Evolutionary conservation across 2,797 vertebrate species (phyloP).

Genomic region (Phrynocephalus forsythii): DNA sequence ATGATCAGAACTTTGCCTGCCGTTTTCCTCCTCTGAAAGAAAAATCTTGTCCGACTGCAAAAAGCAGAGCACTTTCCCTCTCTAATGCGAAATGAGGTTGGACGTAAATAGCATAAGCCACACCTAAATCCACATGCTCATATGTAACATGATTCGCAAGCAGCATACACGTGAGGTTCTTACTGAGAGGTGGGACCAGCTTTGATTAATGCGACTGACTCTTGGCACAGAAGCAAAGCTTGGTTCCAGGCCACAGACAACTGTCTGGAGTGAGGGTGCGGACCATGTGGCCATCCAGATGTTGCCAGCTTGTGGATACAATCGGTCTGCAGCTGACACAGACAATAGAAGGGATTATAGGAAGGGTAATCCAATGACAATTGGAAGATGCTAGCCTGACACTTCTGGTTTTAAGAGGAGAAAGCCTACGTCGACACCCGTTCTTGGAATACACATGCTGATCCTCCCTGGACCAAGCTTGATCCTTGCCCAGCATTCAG

Average conservation of each 20-base stretch:
- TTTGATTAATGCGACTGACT: background rate
- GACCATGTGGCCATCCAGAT: background rate
- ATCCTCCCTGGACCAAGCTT: background rate
- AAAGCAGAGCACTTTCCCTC: background rate
- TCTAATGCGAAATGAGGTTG: background rate
- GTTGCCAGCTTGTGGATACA: background rate
- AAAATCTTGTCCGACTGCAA: background rate
- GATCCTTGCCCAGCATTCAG: background rate
- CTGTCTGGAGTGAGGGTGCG: background rate
- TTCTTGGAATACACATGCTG: no score
- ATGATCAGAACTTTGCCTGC: background rate
- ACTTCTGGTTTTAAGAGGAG: no score
- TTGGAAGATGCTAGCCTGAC: no score
- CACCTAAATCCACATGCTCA: background rate
- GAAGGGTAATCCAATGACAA: no score
- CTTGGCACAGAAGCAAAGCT: background rate
- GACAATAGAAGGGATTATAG: no score
- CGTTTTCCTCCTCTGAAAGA: background rate
- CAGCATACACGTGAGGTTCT: background rate
- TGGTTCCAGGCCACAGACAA: background rate
- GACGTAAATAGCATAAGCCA: no score
- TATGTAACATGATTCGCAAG: background rate
- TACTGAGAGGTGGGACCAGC: no score
- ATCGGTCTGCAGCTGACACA: background rate
- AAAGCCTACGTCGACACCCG: background rate